phyloP scores from a whole-genome alignment of 2,797 vertebrate genomes.

The Sitta carolinensis region DNA sequence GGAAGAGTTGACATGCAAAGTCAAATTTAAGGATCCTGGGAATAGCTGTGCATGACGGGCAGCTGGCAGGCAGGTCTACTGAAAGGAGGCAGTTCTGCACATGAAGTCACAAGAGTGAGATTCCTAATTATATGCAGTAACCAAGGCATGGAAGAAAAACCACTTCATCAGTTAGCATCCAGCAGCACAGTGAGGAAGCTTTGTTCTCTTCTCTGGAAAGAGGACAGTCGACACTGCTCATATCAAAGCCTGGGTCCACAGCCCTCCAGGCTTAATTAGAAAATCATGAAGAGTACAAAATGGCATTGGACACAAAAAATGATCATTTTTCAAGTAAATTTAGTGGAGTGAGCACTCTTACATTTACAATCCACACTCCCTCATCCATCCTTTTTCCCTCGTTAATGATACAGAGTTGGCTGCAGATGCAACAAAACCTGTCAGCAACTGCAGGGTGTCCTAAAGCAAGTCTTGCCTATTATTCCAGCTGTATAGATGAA shows the following conservation, averaged over 20 bases:
- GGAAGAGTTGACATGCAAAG: not conserved
- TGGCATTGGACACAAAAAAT: not conserved
- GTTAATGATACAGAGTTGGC: conserved; percentile 10
- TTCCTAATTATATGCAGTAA: not conserved
- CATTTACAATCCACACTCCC: not conserved
- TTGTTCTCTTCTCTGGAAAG: not conserved
- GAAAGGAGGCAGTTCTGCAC: not conserved
- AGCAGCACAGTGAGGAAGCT: not conserved
- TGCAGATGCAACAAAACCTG: conserved; percentile 44
- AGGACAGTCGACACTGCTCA: not conserved
- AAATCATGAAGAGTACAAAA: not conserved
- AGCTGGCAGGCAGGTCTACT: not conserved
- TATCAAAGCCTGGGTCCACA: conserved; percentile 1
- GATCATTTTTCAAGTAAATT: conserved; percentile 13
- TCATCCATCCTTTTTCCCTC: not conserved
- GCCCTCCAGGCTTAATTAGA: not conserved
- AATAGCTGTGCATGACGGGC: not conserved
- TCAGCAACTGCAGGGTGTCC: not conserved
- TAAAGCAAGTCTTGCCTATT: conserved; percentile 32
- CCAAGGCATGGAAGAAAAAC: conserved; percentile 5
- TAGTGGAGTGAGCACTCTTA: not conserved
- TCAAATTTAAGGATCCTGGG: not conserved
- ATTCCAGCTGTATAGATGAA: conserved; percentile 37
- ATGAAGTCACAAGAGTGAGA: not conserved
- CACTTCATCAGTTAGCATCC: not conserved